Percentiles rank a stretch among this genome's conserved stretches.
These are phyloP conservation scores for Leptothorax acervorum DNA, from an alignment of 2,888 invertebrate genomes.

Conservation along the genomic window DNA sequence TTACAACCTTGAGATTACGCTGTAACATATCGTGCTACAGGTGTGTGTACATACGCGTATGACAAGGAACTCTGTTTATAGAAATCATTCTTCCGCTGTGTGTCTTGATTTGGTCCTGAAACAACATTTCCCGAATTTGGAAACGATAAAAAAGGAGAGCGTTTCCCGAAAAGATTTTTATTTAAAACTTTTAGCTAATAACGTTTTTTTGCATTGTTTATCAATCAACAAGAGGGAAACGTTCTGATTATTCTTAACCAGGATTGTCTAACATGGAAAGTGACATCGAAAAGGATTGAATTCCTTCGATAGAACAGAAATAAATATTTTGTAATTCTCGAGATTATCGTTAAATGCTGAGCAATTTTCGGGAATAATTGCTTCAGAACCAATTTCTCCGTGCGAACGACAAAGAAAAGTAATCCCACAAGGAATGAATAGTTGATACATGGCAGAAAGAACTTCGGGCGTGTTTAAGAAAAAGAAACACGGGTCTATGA, in stretches of 20 bases:
- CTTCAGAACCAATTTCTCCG: slow-evolving; percentile 21
- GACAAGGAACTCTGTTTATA: slow-evolving; percentile 72
- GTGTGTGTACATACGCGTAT: slow-evolving; percentile 40
- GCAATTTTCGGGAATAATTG: slow-evolving; percentile 1
- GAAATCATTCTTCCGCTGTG: slow-evolving; percentile 42
- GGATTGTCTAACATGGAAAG: neutral
- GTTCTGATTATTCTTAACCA: neutral
- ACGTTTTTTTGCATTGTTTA: neutral
- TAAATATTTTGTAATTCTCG: neutral
- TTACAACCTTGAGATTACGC: slow-evolving; percentile 56
- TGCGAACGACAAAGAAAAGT: slow-evolving; percentile 45
- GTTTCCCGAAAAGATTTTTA: neutral
- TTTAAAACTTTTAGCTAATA: neutral
- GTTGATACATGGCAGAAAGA: slow-evolving; percentile 55
- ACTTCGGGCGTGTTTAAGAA: slow-evolving; percentile 58
- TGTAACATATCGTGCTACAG: slow-evolving; percentile 39
- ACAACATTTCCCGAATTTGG: slow-evolving; percentile 25
- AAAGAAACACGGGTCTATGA: slow-evolving; percentile 28
- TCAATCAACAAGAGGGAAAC: neutral
- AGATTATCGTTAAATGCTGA: neutral
- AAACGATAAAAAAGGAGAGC: neutral
- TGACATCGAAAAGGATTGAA: neutral
- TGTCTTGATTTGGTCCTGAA: slow-evolving; percentile 14
- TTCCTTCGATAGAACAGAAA: neutral
- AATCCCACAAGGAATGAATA: slow-evolving; percentile 66